Conservation (phyloP, 1,140 invertebrate genomes). For the Drosophila simulans region DNA sequence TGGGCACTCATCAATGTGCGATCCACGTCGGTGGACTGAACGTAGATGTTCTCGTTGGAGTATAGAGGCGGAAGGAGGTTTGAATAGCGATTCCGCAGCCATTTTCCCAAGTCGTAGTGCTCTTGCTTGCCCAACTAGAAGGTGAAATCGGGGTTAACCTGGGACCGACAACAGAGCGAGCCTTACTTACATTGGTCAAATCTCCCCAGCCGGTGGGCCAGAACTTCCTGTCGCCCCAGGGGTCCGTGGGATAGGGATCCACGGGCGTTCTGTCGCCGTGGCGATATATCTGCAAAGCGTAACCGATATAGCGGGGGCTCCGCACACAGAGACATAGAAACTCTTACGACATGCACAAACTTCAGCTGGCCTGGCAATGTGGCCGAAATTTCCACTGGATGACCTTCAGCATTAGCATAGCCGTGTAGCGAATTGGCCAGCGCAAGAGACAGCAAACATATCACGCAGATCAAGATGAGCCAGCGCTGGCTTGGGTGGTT, state of each 20-base stretch:
- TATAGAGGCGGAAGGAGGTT: conserved; percentile 85
- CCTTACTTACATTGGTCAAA: conserved; percentile 89
- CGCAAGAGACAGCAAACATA: conserved; percentile 44
- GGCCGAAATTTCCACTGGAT: conserved; percentile 7
- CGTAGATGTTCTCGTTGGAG: conserved; percentile 87
- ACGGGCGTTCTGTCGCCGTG: conserved; percentile 94
- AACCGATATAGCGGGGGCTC: conserved; percentile 1
- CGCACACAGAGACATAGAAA: conserved; percentile 17
- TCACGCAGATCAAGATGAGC: conserved; percentile 27
- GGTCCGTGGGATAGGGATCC: conserved; percentile 91
- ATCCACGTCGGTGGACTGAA: conserved; percentile 93
- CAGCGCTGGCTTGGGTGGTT: conserved; percentile 16
- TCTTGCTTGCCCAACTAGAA: conserved; percentile 90
- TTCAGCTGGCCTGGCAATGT: conserved; percentile 67
- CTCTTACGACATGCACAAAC: conserved; percentile 82
- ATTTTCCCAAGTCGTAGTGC: conserved; percentile 92
- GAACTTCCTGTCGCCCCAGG: conserved; percentile 87
- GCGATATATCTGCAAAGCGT: conserved; percentile 86
- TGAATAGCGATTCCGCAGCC: conserved; percentile 90
- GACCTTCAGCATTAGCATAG: conserved; percentile 13
- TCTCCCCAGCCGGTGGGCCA: conserved; percentile 93
- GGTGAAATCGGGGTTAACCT: not conserved
- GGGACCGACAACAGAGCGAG: not conserved
- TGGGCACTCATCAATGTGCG: conserved; percentile 95
- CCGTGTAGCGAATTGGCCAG: conserved; percentile 16